A percentile compares a stretch with the other conserved stretches of the same genome.
Conservation (phyloP, 2,888 invertebrate species). For the Nymphalis urticae region DNA sequence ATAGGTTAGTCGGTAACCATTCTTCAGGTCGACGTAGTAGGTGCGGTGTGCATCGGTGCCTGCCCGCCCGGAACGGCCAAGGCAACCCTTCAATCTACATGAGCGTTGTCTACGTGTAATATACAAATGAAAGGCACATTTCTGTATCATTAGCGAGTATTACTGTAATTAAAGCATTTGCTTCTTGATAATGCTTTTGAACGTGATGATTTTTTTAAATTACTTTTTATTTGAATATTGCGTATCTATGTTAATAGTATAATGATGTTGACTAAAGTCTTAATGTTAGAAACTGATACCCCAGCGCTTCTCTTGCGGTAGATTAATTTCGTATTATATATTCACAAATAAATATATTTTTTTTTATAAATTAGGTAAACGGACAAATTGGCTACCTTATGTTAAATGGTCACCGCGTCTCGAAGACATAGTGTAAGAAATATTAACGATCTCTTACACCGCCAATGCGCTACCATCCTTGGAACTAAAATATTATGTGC, state of each 20-base stretch:
- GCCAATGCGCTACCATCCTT: too few species aligned
- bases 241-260: not conserved
- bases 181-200: too few species aligned
- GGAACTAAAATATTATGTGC: too few species aligned
- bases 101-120: conserved; percentile 3
- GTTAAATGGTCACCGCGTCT: too few species aligned
- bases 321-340: too few species aligned
- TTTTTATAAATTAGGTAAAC: too few species aligned
- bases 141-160: conserved; percentile 10
- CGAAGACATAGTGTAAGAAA: too few species aligned
- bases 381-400: too few species aligned
- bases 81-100: conserved; percentile 19
- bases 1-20: conserved; percentile 36
- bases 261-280: not conserved
- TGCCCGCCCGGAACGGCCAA: conserved; percentile 46
- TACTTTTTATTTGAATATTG: not conserved
- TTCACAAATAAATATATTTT: too few species aligned
- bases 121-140: conserved; percentile 2
- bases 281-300: not conserved
- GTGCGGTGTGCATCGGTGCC: conserved; percentile 42
- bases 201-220: not conserved
- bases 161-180: not conserved
- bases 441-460: too few species aligned
- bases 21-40: conserved; percentile 18
- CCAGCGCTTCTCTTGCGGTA: too few species aligned